Percentiles rank a stretch among this genome's conserved stretches.
phyloP scores from a whole-genome alignment of 2,888 invertebrate species.

The Diadegma fenestrale region DNA sequence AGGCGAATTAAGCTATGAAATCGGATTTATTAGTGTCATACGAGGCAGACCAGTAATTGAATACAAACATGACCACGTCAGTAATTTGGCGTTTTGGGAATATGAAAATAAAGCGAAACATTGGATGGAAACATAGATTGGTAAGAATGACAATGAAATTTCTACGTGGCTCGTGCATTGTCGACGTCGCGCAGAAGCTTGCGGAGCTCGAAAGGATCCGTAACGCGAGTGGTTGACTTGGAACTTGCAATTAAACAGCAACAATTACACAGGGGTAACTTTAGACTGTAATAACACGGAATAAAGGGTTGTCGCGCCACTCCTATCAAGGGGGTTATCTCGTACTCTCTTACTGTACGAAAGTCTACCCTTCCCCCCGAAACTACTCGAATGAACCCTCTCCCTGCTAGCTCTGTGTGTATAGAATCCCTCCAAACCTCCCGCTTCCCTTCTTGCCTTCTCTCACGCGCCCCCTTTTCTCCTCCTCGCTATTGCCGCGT shows the following conservation, averaged over 20 bases:
- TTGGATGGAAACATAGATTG: background rate
- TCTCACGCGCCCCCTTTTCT: slow-evolving; percentile 34
- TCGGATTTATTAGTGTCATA: background rate
- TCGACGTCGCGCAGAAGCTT: background rate
- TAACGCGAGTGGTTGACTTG: slow-evolving; percentile 81
- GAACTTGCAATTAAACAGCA: slow-evolving; percentile 85
- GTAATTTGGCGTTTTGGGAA: background rate
- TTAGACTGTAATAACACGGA: slow-evolving; percentile 85
- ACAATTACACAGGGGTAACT: slow-evolving; percentile 85
- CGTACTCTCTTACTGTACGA: slow-evolving; percentile 73
- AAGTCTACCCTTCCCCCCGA: slow-evolving; percentile 22
- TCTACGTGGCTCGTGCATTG: background rate
- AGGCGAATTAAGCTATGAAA: background rate
- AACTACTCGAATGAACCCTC: slow-evolving; percentile 55
- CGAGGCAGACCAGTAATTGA: background rate
- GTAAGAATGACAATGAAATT: background rate
- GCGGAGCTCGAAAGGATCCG: slow-evolving; percentile 49
- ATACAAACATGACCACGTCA: background rate
- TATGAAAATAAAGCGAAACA: background rate
- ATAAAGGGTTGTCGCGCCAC: slow-evolving; percentile 82
- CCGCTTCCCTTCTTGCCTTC: slow-evolving; percentile 19
- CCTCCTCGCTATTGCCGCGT: slow-evolving; percentile 64
- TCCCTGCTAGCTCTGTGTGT: slow-evolving; percentile 40
- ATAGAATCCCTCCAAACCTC: slow-evolving; percentile 13
- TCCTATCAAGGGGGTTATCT: slow-evolving; percentile 74